These are phyloP conservation scores for Druon quercuslanigerum DNA, from an alignment of 1,140 invertebrate species.

Conservation along the genomic window DNA sequence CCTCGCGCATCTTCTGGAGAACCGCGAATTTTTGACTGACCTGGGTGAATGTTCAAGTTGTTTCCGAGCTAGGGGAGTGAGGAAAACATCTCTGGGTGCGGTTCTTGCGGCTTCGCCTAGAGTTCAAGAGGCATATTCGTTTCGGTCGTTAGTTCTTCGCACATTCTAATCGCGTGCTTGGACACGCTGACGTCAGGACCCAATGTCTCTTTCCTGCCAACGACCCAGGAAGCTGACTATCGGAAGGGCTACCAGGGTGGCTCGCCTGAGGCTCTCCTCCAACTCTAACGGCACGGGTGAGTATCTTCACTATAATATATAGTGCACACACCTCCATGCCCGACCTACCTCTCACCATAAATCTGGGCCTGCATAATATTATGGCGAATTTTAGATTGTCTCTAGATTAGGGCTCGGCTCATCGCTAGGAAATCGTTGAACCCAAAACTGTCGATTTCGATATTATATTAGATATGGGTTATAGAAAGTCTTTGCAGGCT, in stretches of 20 bases:
- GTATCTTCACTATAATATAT: conserved; percentile 33
- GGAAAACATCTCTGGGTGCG: conserved; percentile 1
- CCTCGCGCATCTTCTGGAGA: not conserved
- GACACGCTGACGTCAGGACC: conserved; percentile 10
- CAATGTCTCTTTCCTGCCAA: conserved; percentile 65
- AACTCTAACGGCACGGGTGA: conserved; percentile 53
- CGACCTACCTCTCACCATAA: conserved; percentile 25
- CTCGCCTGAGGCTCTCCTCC: conserved; percentile 62
- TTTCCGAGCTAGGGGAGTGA: not conserved
- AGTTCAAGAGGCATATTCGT: not conserved
- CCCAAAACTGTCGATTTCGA: not conserved
- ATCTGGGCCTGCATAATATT: not conserved
- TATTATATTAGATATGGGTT: not conserved
- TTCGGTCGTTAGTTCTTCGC: not conserved
- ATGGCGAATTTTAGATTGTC: not conserved
- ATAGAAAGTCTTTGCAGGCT: not conserved
- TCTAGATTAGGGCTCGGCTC: not conserved
- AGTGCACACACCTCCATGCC: conserved; percentile 33
- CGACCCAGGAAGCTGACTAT: conserved; percentile 67
- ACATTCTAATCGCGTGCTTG: not conserved
- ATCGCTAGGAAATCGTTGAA: not conserved
- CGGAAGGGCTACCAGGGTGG: conserved; percentile 68
- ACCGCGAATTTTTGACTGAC: not conserved
- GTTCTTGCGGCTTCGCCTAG: not conserved
- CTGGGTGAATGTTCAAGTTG: not conserved